These are phyloP conservation scores for Stegana nigrithorax DNA, from an alignment of 2,888 invertebrate species.

Conservation along the genomic window DNA sequence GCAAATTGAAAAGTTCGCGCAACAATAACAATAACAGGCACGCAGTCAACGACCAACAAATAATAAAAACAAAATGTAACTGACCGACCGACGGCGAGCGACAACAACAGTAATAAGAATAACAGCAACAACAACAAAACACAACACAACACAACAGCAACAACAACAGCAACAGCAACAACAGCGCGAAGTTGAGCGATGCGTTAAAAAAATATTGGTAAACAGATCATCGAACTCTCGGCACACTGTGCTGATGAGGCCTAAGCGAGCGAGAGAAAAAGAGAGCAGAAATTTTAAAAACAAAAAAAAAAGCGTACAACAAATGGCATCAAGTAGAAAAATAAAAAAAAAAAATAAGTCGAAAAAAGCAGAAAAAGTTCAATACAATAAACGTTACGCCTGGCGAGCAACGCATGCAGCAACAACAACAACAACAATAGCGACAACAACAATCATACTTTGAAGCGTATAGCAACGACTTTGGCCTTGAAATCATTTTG, in stretches of 20 bases:
- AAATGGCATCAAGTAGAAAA: not conserved
- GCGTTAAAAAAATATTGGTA: conserved; percentile 56
- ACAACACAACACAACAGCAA: conserved; percentile 17
- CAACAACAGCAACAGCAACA: conserved; percentile 30
- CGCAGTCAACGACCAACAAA: conserved; percentile 50
- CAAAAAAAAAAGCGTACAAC: not conserved
- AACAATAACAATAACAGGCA: not conserved
- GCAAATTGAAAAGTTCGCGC: too few species aligned
- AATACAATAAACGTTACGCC: too few species aligned
- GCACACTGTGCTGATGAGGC: too few species aligned
- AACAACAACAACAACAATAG: not conserved
- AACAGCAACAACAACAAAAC: conserved; percentile 27
- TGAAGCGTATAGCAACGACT: not conserved
- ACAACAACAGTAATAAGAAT: conserved; percentile 24
- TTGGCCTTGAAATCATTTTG: conserved; percentile 53
- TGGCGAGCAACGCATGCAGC: not conserved
- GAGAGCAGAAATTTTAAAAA: not conserved
- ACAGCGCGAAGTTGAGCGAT: conserved; percentile 28
- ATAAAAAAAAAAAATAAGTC: conserved; percentile 6
- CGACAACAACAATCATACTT: not conserved
- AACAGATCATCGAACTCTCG: conserved; percentile 66
- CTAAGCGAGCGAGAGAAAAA: too few species aligned
- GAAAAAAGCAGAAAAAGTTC: not conserved
- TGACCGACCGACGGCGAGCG: too few species aligned
- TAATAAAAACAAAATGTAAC: too few species aligned